Evolutionary conservation across 2,888 invertebrate genomes (phyloP).

Genomic region (Clusia tigrina): DNA sequence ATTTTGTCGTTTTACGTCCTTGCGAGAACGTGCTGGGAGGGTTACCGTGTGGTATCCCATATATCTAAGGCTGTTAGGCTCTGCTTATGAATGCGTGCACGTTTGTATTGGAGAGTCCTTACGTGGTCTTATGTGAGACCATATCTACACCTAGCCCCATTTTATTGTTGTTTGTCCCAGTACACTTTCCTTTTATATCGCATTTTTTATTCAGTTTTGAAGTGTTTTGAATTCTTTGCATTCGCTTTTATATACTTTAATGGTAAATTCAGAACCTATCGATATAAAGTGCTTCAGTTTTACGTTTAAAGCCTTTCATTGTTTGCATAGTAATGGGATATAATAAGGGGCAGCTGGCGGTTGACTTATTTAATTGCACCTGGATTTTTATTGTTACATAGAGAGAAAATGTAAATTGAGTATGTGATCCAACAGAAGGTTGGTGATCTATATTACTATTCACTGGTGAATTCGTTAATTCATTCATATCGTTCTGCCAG

Average conservation of each 20-base stretch:
- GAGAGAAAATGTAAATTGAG: too few relatives aligned
- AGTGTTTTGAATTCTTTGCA: neutral
- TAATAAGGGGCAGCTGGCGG: too few relatives aligned
- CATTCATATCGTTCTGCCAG: too few relatives aligned
- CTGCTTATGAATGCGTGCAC: neutral
- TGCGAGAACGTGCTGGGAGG: conserved; percentile 10
- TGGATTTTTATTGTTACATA: too few relatives aligned
- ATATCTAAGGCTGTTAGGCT: neutral
- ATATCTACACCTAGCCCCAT: conserved; percentile 48
- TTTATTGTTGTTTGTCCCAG: conserved; percentile 47
- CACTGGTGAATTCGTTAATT: too few relatives aligned
- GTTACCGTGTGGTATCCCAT: neutral
- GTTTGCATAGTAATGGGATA: too few relatives aligned
- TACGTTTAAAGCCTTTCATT: too few relatives aligned
- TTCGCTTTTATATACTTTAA: neutral
- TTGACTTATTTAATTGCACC: too few relatives aligned
- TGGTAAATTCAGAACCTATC: neutral
- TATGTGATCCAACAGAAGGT: too few relatives aligned
- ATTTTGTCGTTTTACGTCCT: conserved; percentile 12
- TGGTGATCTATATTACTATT: too few relatives aligned
- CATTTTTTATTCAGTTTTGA: conserved; percentile 42
- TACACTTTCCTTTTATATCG: conserved; percentile 53
- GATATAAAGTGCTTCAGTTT: too few relatives aligned
- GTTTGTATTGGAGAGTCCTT: neutral
- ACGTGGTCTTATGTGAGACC: conserved; percentile 4